A percentile compares a stretch with the other conserved stretches of the same genome.
Conservation (phyloP, 2,888 invertebrate genomes). For the Emmelina monodactyla region DNA sequence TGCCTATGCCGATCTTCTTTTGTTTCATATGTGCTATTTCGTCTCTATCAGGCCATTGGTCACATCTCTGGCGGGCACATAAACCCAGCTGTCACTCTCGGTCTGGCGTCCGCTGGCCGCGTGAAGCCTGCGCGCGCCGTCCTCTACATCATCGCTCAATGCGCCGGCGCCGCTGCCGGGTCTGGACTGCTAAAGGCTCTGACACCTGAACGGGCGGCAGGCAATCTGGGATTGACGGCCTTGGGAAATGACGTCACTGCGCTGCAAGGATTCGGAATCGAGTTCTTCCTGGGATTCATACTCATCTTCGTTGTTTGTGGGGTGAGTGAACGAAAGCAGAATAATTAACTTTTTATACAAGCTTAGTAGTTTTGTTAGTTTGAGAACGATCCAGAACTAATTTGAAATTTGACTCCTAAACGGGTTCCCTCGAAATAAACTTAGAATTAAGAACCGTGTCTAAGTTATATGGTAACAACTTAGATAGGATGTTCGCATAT, state of each 20-base stretch:
- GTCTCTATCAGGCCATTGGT: conserved; percentile 72
- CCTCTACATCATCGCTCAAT: conserved; percentile 83
- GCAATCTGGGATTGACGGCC: conserved; percentile 73
- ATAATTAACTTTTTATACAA: too few species aligned
- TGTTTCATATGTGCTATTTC: too few species aligned
- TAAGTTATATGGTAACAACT: too few species aligned
- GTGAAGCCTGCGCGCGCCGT: conserved; percentile 77
- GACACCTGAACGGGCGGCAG: conserved; percentile 69
- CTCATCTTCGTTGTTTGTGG: conserved; percentile 90
- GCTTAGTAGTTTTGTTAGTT: too few species aligned
- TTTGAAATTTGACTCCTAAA: too few species aligned
- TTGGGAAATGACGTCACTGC: conserved; percentile 69
- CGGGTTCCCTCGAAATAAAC: too few species aligned
- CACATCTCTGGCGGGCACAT: conserved; percentile 91
- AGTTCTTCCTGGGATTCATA: conserved; percentile 90
- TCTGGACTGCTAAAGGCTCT: conserved; percentile 78
- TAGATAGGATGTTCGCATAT: too few species aligned
- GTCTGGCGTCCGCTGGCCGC: conserved; percentile 80
- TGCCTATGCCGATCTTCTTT: too few species aligned
- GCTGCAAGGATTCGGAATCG: conserved; percentile 87
- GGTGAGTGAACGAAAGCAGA: too few species aligned
- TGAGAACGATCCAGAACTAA: too few species aligned
- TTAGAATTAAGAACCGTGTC: too few species aligned
- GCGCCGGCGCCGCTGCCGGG: conserved; percentile 82
- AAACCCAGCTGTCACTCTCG: conserved; percentile 91